Base-by-base conservation (phyloP, 2,797 vertebrate genomes). In the Astyanax mexicanus region DNA sequence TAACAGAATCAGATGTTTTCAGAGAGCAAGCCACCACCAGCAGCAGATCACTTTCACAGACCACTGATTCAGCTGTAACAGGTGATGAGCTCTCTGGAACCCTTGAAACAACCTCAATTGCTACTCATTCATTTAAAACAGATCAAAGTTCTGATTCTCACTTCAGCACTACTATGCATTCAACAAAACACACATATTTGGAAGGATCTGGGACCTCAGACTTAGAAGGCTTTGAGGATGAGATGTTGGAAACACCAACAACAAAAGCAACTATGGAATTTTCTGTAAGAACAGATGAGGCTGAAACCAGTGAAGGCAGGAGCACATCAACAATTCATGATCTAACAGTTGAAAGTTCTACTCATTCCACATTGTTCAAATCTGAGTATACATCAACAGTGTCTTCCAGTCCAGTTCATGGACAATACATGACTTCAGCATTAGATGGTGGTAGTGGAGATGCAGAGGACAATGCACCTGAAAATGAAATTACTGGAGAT, bases 201-300 rank as follows among this genome's bases (percentile, higher is more conserved):
- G 88, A 88, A 23, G 71, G 1, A 13, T 89, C 88, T 68, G 83
- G 82, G 52, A 44, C n/a, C n/a, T 74, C 66, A 51, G 4, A 69
- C 44, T 82, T 60, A 19, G 72, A 75, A 6, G 86, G 83, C n/a
- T 80, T 75, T 77, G 81, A 79, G 17, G 65, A 74, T 25, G 44
- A 65, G 3, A 17, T 42, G 17, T 35, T 32, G 13, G 37, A 38
- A 70, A 81, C 81, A 23, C 17, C 70, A 60, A 80, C 84, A 47
- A 75, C 78, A 71, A 82, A 81, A 74, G 58, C 76, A 12, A 32
- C 51, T 27, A 49, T 40, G 44, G 71, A 83, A 65, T 85, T 83
- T 72, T 57, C 10, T 47, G 77, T 86, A 3, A 47, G 68, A 54
- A 92, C 89, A 21, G 89, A 92, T 79, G 89, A 92, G 55, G 83